Conservation (phyloP, 2,113 vertebrate genomes). For the Myiagra hebetior region DNA sequence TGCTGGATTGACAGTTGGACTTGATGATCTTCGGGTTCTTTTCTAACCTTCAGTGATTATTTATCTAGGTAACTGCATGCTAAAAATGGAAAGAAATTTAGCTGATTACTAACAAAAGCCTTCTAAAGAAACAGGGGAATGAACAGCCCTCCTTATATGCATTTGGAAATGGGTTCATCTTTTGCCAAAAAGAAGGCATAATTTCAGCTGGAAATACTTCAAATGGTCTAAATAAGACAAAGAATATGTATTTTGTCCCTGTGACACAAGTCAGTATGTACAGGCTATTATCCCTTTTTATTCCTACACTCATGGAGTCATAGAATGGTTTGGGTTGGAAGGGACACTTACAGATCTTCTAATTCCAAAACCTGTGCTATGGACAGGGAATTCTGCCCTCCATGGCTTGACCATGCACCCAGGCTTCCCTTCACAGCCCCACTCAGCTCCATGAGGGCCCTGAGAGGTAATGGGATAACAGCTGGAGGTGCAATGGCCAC, state of each 20-base stretch:
- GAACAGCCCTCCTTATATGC: fast-evolving
- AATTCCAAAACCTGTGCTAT: background rate
- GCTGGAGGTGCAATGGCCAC: background rate
- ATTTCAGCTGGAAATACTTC: background rate
- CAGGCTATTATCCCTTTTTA: background rate
- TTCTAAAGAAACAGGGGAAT: background rate
- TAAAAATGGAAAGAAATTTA: background rate
- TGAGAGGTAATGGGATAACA: background rate
- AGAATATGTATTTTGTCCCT: background rate
- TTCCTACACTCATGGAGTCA: background rate
- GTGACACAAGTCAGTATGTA: background rate
- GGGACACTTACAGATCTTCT: background rate
- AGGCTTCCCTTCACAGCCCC: background rate
- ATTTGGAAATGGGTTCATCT: background rate
- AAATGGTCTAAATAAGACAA: background rate
- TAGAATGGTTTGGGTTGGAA: background rate
- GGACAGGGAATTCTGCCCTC: background rate
- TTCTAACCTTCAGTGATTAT: background rate
- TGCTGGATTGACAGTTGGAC: fast-evolving
- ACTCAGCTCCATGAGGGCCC: background rate
- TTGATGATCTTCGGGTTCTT: fast-evolving
- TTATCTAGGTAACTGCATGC: background rate
- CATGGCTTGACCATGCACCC: fast-evolving
- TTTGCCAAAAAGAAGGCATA: background rate
- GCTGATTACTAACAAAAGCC: background rate